Percentiles rank a stretch among this genome's conserved stretches.
Conservation (phyloP, 2,797 vertebrate genomes). For the Sorex maritimensis region DNA sequence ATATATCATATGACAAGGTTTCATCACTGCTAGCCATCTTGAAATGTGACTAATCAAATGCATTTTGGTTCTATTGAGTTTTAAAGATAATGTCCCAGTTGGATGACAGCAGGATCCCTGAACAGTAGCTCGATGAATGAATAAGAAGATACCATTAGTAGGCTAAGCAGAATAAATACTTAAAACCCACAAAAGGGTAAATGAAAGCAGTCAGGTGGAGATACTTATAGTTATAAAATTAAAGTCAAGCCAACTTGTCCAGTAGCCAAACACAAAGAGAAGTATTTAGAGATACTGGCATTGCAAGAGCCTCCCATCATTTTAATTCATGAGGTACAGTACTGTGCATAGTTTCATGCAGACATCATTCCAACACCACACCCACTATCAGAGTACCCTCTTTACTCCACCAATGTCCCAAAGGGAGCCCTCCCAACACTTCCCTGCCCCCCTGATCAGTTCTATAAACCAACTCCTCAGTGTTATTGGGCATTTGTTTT, state of each 20-base stretch:
- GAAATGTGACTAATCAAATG: constrained; percentile 19
- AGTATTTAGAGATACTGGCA: not conserved
- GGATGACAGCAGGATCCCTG: not conserved
- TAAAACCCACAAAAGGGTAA: constrained; percentile 8
- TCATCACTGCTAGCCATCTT: constrained; percentile 25
- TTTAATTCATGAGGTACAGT: too few relatives aligned
- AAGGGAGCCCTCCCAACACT: too few relatives aligned
- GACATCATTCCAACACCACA: too few relatives aligned
- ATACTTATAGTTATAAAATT: not conserved
- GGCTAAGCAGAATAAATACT: constrained; percentile 7
- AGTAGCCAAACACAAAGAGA: not conserved
- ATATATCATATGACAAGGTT: constrained; percentile 17
- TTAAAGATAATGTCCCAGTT: not conserved
- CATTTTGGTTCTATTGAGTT: not conserved
- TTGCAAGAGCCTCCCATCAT: too few relatives aligned
- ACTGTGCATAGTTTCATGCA: too few relatives aligned
- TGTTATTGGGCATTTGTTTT: too few relatives aligned
- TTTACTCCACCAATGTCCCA: too few relatives aligned
- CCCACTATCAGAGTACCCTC: too few relatives aligned
- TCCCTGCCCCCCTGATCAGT: too few relatives aligned
- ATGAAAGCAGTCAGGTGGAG: not conserved
- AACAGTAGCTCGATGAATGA: not conserved
- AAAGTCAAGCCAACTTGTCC: not conserved
- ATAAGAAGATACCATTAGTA: not conserved
- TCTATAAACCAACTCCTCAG: too few relatives aligned